These are phyloP conservation scores for Sebastes minor DNA, from an alignment of 2,797 vertebrate genomes.

Conservation along the genomic window DNA sequence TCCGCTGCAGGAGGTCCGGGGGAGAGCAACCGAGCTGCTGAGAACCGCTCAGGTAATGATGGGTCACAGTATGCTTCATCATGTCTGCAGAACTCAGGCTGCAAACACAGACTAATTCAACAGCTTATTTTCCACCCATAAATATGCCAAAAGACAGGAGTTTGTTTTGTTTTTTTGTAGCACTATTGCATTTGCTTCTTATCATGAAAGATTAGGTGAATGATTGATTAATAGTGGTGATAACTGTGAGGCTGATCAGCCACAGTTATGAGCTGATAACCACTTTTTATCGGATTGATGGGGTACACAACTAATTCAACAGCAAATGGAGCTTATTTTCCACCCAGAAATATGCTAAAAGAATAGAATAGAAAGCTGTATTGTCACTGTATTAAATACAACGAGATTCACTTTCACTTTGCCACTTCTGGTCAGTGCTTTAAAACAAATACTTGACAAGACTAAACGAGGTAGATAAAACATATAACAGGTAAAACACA, in stretches of 20 bases:
- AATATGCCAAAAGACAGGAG: too few relatives aligned
- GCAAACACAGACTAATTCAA: background rate
- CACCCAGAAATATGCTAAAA: too few relatives aligned
- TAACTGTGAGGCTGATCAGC: background rate
- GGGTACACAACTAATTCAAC: background rate
- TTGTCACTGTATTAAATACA: too few relatives aligned
- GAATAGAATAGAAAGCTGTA: too few relatives aligned
- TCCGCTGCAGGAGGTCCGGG: slow-evolving; percentile 71
- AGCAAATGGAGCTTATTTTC: background rate
- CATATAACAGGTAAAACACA: too few relatives aligned
- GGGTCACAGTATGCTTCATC: too few relatives aligned
- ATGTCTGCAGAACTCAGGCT: too few relatives aligned
- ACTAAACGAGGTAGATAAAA: too few relatives aligned
- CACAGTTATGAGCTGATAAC: background rate
- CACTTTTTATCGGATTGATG: slow-evolving; percentile 11
- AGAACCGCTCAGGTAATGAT: slow-evolving; percentile 71
- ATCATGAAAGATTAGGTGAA: background rate
- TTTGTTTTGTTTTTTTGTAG: background rate
- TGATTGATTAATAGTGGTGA: background rate
- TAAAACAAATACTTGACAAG: too few relatives aligned
- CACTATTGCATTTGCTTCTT: background rate
- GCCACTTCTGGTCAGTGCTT: too few relatives aligned
- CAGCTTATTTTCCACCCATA: too few relatives aligned
- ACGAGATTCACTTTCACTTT: too few relatives aligned
- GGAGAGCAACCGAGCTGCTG: slow-evolving; percentile 67